These are phyloP conservation scores for Apotomis turbidana DNA, from an alignment of 2,888 invertebrate species.

Conservation along the genomic window DNA sequence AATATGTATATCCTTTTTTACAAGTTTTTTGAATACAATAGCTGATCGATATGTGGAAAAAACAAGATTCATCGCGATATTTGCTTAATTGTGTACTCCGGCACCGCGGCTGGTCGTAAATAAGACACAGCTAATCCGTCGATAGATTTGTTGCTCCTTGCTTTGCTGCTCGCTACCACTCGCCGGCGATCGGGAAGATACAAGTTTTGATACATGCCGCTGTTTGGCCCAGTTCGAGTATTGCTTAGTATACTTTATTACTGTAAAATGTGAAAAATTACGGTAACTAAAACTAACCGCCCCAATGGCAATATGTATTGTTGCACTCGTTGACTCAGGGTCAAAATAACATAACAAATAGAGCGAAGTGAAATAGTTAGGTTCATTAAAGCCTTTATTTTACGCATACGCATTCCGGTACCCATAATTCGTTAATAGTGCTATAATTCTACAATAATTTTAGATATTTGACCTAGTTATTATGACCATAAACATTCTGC, in stretches of 20 bases:
- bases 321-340: background rate
- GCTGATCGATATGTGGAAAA: background rate
- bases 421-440: too few species aligned
- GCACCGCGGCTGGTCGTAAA: constrained; percentile 69
- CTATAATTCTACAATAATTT: too few species aligned
- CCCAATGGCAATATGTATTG: background rate
- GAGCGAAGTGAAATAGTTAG: too few species aligned
- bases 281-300: background rate
- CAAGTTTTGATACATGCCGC: constrained; percentile 38
- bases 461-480: background rate
- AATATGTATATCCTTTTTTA: too few species aligned
- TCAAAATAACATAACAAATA: too few species aligned
- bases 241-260: constrained; percentile 20
- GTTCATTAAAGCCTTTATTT: too few species aligned
- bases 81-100: constrained; percentile 22
- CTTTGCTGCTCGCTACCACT: constrained; percentile 62
- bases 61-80: background rate
- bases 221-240: constrained; percentile 34
- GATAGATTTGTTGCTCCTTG: constrained; percentile 78
- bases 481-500: background rate
- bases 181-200: constrained; percentile 27
- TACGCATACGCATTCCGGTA: too few species aligned
- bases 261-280: constrained; percentile 2
- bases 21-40: too few species aligned
- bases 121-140: constrained; percentile 79